Evolutionary conservation across 2,797 vertebrate genomes (phyloP), one percentile per base, ranked within the genome.

Genomic region (Argyrosomus regius): DNA sequence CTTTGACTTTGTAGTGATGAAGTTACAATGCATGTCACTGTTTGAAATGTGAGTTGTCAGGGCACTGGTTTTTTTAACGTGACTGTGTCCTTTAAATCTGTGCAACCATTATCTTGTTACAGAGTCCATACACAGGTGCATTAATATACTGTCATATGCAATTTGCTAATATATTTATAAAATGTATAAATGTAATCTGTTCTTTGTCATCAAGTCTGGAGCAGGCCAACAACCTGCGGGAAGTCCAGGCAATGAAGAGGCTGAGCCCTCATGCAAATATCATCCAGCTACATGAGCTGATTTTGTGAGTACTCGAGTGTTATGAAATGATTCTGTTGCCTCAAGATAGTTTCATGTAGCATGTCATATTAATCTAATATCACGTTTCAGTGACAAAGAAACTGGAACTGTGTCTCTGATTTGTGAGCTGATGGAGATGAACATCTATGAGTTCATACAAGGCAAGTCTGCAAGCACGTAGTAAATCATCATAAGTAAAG

Each of bases 401-500:
- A 91, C 93, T 41, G 96, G 94, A 62, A 96, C 93, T 18, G 93
- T 97, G 77, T 97, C 96, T 83, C 88, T 97, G 84, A 96, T 98
- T 85, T 96, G 96, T 95, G 97, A 98, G 93, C 96, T 98, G 87
- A 97, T 97, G 97, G 95, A 97, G 84, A 96, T 97, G 97, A 99
- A 97, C 94, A 96, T 98, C 90, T 98, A 97, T 83, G 96, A 99
- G 87, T 93, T 96, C 68, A 97, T 98, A 82, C 96, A 91, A 97
- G 96, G 97, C 97, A 80, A 35, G 74, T 71, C 1, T 70, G 10
- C 12, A 60, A 46, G 14, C n/a, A 45, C 4, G 5, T 22, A 43
- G 20, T 14, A 16, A 48, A 26, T 53, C 4, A n/a, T 46, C 24
- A 11, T 18, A 6, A 17, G 6, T 3, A 61, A 56, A 50, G 6